Percentiles rank a stretch among this genome's conserved stretches.
phyloP scores from a whole-genome alignment of 2,113 vertebrate genomes.

The Patagioenas fasciata region DNA sequence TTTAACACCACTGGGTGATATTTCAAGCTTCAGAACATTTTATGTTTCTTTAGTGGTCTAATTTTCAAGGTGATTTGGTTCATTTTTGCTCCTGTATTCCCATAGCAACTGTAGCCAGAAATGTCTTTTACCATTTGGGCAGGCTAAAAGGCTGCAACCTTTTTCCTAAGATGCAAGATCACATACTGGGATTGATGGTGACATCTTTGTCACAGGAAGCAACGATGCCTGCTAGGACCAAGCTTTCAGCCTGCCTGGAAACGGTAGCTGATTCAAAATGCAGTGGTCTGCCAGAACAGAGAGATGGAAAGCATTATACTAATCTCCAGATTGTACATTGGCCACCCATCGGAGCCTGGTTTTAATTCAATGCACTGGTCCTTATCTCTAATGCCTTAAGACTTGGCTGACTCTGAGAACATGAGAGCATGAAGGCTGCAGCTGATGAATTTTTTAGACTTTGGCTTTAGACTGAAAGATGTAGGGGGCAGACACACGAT shows the following conservation, averaged over 20 bases:
- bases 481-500: background rate
- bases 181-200: background rate
- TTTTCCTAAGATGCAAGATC: background rate
- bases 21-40: conserved; percentile 28
- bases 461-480: background rate
- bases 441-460: background rate
- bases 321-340: background rate
- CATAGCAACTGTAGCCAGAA: conserved; percentile 12
- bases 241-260: background rate
- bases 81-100: conserved; percentile 12
- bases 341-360: background rate
- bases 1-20: conserved; percentile 1
- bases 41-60: background rate
- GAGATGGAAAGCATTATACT: background rate
- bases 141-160: background rate
- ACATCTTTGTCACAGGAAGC: conserved; percentile 3
- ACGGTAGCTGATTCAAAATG: background rate
- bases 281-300: background rate
- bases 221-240: background rate
- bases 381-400: conserved; percentile 22
- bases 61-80: conserved; percentile 1
- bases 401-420: background rate
- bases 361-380: background rate
- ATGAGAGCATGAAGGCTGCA: background rate
- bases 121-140: background rate